Percentiles rank a stretch among this genome's conserved stretches.
Conservation (phyloP, 1,140 invertebrate species). For the Camponotus vicinus region DNA sequence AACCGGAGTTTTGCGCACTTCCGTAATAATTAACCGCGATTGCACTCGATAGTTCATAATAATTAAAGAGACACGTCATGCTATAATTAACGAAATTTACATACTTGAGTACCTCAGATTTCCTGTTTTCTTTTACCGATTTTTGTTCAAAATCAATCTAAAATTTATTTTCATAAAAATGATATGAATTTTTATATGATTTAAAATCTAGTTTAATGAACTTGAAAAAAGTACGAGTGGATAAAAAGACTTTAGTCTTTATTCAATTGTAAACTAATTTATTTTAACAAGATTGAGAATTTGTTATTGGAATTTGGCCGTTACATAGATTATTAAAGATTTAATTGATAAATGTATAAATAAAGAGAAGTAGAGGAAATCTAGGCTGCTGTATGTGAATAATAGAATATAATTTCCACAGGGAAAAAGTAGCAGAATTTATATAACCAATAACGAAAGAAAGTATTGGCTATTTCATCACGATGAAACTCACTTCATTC, state of each 20-base stretch:
- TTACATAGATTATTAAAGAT: no score
- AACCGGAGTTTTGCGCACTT: slow-evolving; percentile 70
- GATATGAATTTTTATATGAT: neutral
- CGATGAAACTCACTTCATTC: slow-evolving; percentile 29
- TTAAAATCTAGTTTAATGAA: neutral
- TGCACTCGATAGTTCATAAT: neutral
- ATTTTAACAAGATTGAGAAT: neutral
- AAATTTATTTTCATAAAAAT: neutral
- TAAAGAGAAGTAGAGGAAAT: neutral
- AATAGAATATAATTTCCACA: neutral
- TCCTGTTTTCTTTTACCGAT: neutral
- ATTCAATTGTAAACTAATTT: neutral
- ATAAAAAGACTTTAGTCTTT: neutral
- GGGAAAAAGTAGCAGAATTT: neutral
- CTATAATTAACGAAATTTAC: neutral
- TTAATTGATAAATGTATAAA: neutral
- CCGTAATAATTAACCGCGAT: slow-evolving; percentile 24
- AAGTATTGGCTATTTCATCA: slow-evolving; percentile 10
- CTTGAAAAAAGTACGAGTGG: neutral
- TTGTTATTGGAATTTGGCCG: neutral
- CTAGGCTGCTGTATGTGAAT: neutral
- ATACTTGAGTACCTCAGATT: neutral
- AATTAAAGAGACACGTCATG: neutral
- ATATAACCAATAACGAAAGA: neutral
- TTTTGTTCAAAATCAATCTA: neutral